These are phyloP conservation scores for Microhierax caerulescens DNA, from an alignment of 2,797 vertebrate species.

Conservation along the genomic window DNA sequence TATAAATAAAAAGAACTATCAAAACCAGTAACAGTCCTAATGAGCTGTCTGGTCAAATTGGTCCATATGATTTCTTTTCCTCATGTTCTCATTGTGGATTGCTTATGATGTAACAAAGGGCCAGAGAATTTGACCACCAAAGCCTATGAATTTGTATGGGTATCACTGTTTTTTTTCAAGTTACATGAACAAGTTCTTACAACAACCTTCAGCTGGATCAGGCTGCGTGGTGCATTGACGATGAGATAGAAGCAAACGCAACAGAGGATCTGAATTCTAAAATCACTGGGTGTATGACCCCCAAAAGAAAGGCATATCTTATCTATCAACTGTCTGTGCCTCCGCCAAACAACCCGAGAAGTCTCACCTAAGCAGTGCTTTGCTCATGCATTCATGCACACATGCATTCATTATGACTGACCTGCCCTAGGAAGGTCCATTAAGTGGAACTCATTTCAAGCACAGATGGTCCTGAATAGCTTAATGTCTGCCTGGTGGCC, in stretches of 20 bases:
- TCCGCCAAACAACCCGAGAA: not conserved
- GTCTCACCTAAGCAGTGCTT: not conserved
- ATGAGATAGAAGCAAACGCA: not conserved
- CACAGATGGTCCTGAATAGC: slow-evolving; percentile 78
- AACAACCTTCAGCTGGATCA: slow-evolving; percentile 4
- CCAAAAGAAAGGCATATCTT: not conserved
- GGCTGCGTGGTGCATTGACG: not conserved
- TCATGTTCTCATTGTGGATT: not conserved
- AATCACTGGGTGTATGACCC: not conserved
- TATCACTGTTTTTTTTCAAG: not conserved
- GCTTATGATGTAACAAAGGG: not conserved
- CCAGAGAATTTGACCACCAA: not conserved
- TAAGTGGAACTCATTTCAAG: slow-evolving; percentile 76
- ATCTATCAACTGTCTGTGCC: not conserved
- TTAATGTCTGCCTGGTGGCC: slow-evolving; percentile 80
- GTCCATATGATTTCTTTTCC: not conserved
- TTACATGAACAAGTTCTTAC: not conserved
- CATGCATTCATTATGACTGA: slow-evolving; percentile 52
- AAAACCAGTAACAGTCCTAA: not conserved
- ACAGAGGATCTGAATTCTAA: not conserved
- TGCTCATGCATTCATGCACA: slow-evolving; percentile 53
- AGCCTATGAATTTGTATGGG: not conserved
- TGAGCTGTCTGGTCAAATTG: not conserved
- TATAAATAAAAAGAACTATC: not conserved
- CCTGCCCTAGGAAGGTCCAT: slow-evolving; percentile 73